phyloP scores from a whole-genome alignment of 2,113 vertebrate species.

The Phycodurus eques region DNA sequence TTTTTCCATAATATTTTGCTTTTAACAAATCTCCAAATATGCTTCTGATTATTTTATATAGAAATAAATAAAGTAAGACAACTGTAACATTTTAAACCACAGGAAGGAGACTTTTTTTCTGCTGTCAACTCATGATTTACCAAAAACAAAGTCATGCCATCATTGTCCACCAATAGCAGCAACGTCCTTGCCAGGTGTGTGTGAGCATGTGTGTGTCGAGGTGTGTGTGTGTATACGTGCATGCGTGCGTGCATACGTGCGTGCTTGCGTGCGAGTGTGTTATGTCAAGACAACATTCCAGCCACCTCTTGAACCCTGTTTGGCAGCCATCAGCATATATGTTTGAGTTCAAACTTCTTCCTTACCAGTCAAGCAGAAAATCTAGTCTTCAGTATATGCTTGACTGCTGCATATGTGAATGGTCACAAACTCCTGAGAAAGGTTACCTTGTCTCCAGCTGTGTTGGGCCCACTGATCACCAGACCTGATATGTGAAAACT shows the following conservation, averaged over 20 bases:
- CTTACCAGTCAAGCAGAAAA: constrained; percentile 14
- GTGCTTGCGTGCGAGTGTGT: constrained; percentile 2
- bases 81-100: neutral
- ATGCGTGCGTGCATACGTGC: constrained; percentile 4
- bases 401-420: neutral
- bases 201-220: constrained; percentile 4
- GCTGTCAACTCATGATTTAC: constrained; percentile 3
- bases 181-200: constrained; percentile 25
- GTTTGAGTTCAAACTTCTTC: constrained; percentile 32
- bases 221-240: neutral
- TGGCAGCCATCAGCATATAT: constrained; percentile 27
- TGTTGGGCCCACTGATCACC: constrained; percentile 46
- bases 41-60: neutral
- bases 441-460: constrained; percentile 69
- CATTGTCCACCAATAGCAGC: constrained; percentile 26
- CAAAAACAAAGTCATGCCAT: constrained; percentile 25
- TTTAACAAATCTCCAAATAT: too few relatives aligned
- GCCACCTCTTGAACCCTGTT: constrained; percentile 35
- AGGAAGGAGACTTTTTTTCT: constrained; percentile 10
- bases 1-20: too few relatives aligned
- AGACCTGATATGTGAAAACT: constrained; percentile 44
- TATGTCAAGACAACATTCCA: constrained; percentile 44
- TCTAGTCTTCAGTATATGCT: constrained; percentile 5
- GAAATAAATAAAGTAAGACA: neutral
- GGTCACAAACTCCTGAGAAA: constrained; percentile 19